Evolutionary conservation across 1,140 invertebrate species (phyloP).

Genomic region (Zaprionus ornatus): DNA sequence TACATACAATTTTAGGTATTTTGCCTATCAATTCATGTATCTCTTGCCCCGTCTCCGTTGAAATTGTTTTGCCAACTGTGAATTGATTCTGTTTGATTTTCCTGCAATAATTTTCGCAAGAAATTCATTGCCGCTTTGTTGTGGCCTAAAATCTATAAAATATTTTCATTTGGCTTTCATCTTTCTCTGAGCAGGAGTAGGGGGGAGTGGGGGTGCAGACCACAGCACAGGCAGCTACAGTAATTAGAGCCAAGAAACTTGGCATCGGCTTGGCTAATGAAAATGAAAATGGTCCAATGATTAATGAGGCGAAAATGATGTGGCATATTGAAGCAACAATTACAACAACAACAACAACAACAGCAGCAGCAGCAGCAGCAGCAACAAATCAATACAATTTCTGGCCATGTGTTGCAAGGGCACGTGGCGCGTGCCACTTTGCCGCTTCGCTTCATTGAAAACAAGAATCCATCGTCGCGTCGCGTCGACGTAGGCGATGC

Average conservation of each 20-base stretch:
- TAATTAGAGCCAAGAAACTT: constrained; percentile 45
- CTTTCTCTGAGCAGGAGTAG: neutral
- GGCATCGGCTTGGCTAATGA: constrained; percentile 53
- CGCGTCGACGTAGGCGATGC: neutral
- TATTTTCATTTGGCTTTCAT: constrained; percentile 52
- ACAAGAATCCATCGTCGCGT: constrained; percentile 26
- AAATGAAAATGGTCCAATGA: constrained; percentile 69
- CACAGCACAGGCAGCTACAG: neutral
- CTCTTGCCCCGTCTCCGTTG: neutral
- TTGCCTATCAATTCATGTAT: neutral
- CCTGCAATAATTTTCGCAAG: neutral
- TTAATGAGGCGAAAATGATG: constrained; percentile 81
- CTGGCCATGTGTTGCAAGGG: constrained; percentile 66
- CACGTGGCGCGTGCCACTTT: constrained; percentile 26
- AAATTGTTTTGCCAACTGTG: constrained; percentile 1
- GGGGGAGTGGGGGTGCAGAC: neutral
- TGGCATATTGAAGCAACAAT: constrained; percentile 74
- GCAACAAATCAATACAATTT: constrained; percentile 40
- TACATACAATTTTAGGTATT: no score
- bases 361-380: neutral
- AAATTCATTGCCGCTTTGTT: constrained; percentile 17
- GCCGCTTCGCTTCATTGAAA: constrained; percentile 17
- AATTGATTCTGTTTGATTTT: constrained; percentile 8
- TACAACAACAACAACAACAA: constrained; percentile 30
- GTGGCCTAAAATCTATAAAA: constrained; percentile 44